A percentile compares a stretch with the other conserved stretches of the same genome.
phyloP scores from a whole-genome alignment of 2,888 invertebrate species.

The Drosophila nr. fundita region DNA sequence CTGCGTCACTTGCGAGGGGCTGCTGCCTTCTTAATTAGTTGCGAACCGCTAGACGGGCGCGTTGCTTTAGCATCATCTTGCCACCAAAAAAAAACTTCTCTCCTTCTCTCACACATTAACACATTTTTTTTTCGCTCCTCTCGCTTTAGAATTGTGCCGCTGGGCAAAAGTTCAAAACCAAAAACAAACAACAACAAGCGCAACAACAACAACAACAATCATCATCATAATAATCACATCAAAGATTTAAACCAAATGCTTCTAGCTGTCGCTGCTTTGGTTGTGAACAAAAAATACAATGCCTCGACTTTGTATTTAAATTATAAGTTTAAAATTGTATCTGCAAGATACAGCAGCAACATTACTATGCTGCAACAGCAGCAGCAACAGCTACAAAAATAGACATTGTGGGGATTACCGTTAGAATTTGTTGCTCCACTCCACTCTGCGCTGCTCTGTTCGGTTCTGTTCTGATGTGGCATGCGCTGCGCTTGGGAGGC shows the following conservation, averaged over 20 bases:
- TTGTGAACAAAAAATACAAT: conserved; percentile 49
- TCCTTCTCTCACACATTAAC: conserved; percentile 77
- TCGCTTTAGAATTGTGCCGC: conserved; percentile 43
- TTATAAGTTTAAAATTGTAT: conserved; percentile 75
- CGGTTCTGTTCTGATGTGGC: conserved; percentile 52
- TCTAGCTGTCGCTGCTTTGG: conserved; percentile 15
- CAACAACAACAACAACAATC: conserved; percentile 24
- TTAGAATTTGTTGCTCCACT: conserved; percentile 58
- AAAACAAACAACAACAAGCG: conserved; percentile 16
- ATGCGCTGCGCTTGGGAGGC: conserved; percentile 72
- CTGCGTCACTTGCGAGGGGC: conserved; percentile 54
- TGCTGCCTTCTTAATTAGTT: conserved; percentile 71
- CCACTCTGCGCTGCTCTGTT: conserved; percentile 15
- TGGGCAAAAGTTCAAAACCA: conserved; percentile 29
- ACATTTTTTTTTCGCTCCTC: conserved; percentile 53
- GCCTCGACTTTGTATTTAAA: conserved; percentile 76
- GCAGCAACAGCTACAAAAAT: conserved; percentile 55
- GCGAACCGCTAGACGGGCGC: conserved; percentile 71
- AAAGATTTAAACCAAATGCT: conserved; percentile 69
- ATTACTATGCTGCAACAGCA: conserved; percentile 45
- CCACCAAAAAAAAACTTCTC: conserved; percentile 34
- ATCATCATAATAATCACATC: conserved; percentile 66
- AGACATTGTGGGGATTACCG: conserved; percentile 77
- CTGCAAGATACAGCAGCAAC: conserved; percentile 60
- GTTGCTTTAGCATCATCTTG: conserved; percentile 40